Evolutionary conservation across 2,888 invertebrate genomes (phyloP).

Genomic region (Griposia aprilina): DNA sequence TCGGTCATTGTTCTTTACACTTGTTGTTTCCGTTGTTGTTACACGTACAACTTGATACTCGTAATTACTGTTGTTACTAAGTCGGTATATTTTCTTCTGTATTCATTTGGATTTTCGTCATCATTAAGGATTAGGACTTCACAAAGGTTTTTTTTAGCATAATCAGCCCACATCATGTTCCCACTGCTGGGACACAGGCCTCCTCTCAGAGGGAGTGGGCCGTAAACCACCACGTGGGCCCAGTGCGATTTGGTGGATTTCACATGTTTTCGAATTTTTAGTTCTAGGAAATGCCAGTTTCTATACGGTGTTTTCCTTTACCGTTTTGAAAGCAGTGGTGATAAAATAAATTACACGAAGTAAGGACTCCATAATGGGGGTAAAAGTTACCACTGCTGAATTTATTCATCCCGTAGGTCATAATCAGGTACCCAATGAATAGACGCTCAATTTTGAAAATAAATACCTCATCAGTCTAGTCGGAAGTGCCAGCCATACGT

Average conservation of each 20-base stretch:
- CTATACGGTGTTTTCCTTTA: neutral
- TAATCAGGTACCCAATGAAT: slow-evolving; percentile 24
- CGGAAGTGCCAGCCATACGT: slow-evolving; percentile 29
- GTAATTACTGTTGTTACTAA: slow-evolving; percentile 8
- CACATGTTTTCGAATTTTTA: neutral
- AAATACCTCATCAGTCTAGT: slow-evolving; percentile 13
- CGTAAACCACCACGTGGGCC: neutral
- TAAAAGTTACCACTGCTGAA: neutral
- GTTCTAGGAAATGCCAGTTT: neutral
- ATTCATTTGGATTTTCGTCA: neutral
- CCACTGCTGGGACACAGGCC: neutral
- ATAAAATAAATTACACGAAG: neutral
- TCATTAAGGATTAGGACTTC: neutral
- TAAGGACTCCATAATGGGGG: neutral
- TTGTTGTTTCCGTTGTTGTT: slow-evolving; percentile 33
- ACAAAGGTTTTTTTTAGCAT: neutral
- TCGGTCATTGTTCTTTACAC: slow-evolving; percentile 57
- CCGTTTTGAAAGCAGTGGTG: neutral
- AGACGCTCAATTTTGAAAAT: slow-evolving; percentile 35
- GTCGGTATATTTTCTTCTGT: slow-evolving; percentile 15
- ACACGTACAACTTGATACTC: slow-evolving; percentile 27
- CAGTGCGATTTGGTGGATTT: neutral
- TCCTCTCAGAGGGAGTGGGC: neutral
- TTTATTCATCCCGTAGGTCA: neutral
- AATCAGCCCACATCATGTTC: neutral